These are phyloP conservation scores for Phainopepla nitens DNA, from an alignment of 2,113 vertebrate species.

Conservation along the genomic window DNA sequence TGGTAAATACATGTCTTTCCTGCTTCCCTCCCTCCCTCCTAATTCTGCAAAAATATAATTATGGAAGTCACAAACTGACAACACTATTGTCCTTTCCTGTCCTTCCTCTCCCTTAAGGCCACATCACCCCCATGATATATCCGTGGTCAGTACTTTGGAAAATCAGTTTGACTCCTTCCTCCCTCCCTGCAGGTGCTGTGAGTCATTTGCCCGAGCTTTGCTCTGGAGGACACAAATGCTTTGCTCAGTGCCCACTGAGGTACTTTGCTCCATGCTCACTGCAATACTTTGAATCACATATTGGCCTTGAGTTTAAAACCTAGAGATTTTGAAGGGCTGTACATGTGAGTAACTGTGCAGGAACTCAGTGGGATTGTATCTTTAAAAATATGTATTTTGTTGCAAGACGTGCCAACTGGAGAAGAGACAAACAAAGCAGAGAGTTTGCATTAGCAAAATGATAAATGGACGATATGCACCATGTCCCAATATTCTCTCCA, in stretches of 20 bases:
- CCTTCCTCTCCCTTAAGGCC: neutral
- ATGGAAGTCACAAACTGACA: neutral
- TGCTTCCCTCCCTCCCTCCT: neutral
- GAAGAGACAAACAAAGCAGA: neutral
- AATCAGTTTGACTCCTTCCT: conserved; percentile 26
- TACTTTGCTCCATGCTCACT: neutral
- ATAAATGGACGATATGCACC: neutral
- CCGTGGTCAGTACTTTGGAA: neutral
- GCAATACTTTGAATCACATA: neutral
- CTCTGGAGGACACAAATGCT: neutral
- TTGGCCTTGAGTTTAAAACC: neutral
- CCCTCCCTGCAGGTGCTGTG: conserved; percentile 12
- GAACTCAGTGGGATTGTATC: neutral
- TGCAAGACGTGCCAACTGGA: neutral
- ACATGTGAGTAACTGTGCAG: neutral
- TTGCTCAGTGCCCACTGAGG: neutral
- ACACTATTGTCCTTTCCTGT: neutral
- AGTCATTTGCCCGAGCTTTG: neutral
- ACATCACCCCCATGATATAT: neutral
- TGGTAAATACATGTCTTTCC: neutral
- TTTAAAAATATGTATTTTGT: neutral
- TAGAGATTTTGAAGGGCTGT: neutral
- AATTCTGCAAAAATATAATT: neutral
- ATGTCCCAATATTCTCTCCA: neutral
- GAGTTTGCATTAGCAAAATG: neutral